Base-by-base conservation (phyloP, 2,888 invertebrate genomes). In the Hedya salicella region DNA sequence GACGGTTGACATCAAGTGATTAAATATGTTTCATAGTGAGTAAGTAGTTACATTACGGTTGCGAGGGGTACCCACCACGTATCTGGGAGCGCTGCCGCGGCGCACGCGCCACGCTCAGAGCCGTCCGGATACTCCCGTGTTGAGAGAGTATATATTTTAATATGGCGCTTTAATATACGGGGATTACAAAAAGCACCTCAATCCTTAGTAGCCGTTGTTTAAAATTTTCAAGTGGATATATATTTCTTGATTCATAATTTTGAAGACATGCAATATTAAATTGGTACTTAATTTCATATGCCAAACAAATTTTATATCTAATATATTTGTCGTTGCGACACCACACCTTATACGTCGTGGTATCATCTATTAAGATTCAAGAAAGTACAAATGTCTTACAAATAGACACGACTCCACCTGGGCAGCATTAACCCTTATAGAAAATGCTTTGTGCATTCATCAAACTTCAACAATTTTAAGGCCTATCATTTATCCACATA, bases 391-490 rank as follows among this genome's bases (percentile, higher is more conserved):
- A 42, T 50, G 52, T 52, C 64, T 64, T 59, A 64, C 57, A 64
- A 42, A n/a, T n/a, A 42, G 65, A 48, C 53, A 53, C n/a, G n/a
- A n/a, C 25, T 40, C 48, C 36, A 53, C 21, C 46, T 44, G 39
- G 65, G 53, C 60, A 53, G 60, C 39, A 11, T 40, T 32, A 53
- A 60, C 40, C 65, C 59, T 30, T 53, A 66, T 19, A 66, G 65
- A 48, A 60, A 56, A 65, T 53, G 65, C 64, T 57, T 57, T 59
- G 75, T 73, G 78, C 77, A 80, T 79, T 78, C 81, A 81, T 79
- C 77, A 81, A 84, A 84, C 83, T 83, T 82, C 80, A 88, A 86
- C 82, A 87, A 85, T 75, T 73, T 81, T 83, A 86, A 87, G 85
- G 82, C 85, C 81, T 82, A 85, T 59, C 71, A 70, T 68, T 70